Evolutionary conservation across 1,140 invertebrate species (phyloP).

Genomic region (Drosophila tropicalis): DNA sequence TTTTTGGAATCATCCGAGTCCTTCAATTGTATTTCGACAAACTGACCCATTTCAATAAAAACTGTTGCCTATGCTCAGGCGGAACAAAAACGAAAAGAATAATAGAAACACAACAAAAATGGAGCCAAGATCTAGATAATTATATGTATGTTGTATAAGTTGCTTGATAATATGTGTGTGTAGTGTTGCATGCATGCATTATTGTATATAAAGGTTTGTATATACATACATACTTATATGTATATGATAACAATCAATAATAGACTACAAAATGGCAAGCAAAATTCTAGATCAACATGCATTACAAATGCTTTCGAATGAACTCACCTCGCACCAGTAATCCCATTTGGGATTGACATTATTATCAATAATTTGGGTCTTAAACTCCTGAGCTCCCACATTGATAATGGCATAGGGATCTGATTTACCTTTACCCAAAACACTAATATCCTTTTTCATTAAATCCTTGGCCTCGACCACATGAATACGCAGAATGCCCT

Average conservation of each 20-base stretch:
- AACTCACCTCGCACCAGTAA: slow-evolving; percentile 94
- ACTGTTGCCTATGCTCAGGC: slow-evolving; percentile 66
- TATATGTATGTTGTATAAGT: slow-evolving; percentile 16
- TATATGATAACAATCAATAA: slow-evolving; percentile 43
- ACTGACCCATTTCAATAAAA: slow-evolving; percentile 86
- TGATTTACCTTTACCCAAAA: slow-evolving; percentile 97
- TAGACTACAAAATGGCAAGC: slow-evolving; percentile 63
- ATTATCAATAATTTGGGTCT: slow-evolving; percentile 94
- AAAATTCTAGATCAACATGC: slow-evolving; percentile 10
- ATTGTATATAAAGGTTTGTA: slow-evolving; percentile 29
- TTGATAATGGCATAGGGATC: slow-evolving; percentile 96
- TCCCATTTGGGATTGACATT: slow-evolving; percentile 97
- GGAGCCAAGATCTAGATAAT: slow-evolving; percentile 47
- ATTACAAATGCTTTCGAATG: not conserved
- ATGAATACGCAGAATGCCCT: slow-evolving; percentile 93
- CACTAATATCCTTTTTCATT: slow-evolving; percentile 94
- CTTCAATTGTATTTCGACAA: slow-evolving; percentile 90
- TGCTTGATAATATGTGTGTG: slow-evolving; percentile 33
- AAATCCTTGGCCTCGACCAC: slow-evolving; percentile 96
- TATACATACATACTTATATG: no score
- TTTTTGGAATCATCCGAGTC: slow-evolving; percentile 94
- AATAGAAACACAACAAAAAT: slow-evolving; percentile 56
- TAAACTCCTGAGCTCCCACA: slow-evolving; percentile 94
- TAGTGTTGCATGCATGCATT: slow-evolving; percentile 63
- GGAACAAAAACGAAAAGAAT: slow-evolving; percentile 37